Conservation (phyloP, 2,888 invertebrate genomes). For the Tachina grossa region DNA sequence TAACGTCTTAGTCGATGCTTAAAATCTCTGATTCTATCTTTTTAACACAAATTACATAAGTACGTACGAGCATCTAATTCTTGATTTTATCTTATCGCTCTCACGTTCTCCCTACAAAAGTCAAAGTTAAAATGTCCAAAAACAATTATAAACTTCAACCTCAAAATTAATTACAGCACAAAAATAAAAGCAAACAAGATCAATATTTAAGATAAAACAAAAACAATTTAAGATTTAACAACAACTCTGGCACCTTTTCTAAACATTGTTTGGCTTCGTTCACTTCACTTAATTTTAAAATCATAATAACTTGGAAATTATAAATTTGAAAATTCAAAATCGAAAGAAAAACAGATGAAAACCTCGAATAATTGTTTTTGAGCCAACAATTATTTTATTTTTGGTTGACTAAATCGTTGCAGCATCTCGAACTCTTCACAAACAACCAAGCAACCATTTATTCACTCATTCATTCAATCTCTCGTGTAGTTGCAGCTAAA, state of each 20-base stretch:
- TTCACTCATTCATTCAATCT: neutral
- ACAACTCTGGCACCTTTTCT: slow-evolving; percentile 47
- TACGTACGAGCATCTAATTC: neutral
- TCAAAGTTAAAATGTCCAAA: neutral
- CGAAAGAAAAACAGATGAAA: slow-evolving; percentile 17
- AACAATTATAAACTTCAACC: slow-evolving; percentile 20
- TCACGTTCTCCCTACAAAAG: neutral
- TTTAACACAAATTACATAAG: slow-evolving; percentile 13
- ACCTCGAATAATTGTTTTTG: slow-evolving; percentile 52
- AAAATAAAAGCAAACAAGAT: slow-evolving; percentile 41
- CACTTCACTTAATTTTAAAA: slow-evolving; percentile 36
- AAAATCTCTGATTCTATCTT: neutral
- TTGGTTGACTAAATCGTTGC: slow-evolving; percentile 46
- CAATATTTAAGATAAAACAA: slow-evolving; percentile 46
- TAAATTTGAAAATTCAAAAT: slow-evolving; percentile 15
- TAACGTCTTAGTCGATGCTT: slow-evolving; percentile 4
- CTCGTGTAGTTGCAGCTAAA: slow-evolving; percentile 29
- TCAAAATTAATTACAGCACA: slow-evolving; percentile 45
- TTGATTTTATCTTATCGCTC: neutral
- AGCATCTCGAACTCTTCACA: slow-evolving; percentile 39
- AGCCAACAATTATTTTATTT: slow-evolving; percentile 56
- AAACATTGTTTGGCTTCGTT: neutral
- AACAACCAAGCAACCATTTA: slow-evolving; percentile 26
- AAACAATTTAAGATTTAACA: slow-evolving; percentile 51
- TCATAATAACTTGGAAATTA: slow-evolving; percentile 49